Evolutionary conservation across 2,797 vertebrate genomes (phyloP).

Genomic region (Sebastes diploproa): DNA sequence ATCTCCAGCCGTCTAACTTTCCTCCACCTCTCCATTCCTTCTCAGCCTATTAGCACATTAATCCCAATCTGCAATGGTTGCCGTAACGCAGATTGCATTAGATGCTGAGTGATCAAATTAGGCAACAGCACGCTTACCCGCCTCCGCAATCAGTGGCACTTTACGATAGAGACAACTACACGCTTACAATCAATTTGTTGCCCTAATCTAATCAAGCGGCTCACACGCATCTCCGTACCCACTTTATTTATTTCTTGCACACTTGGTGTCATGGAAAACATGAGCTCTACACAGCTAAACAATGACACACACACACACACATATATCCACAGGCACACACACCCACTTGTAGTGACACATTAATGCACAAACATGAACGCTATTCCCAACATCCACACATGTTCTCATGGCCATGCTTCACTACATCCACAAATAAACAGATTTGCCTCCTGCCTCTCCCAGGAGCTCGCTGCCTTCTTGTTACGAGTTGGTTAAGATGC

Average conservation of each 20-base stretch:
- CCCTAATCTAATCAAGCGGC: conserved; percentile 72
- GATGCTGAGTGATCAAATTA: conserved; percentile 79
- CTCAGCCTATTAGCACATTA: conserved; percentile 66
- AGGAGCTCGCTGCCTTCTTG: conserved; percentile 29
- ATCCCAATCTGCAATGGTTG: conserved; percentile 66
- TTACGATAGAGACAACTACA: conserved; percentile 69
- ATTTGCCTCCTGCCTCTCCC: conserved; percentile 34
- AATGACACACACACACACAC: conserved; percentile 14
- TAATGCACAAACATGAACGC: conserved; percentile 20
- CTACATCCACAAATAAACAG: conserved; percentile 51
- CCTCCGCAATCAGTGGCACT: conserved; percentile 74
- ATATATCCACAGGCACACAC: conserved; percentile 6
- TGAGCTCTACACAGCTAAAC: conserved; percentile 42
- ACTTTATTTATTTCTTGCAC: conserved; percentile 46
- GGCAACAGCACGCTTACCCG: conserved; percentile 53
- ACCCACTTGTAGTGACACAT: conserved; percentile 1
- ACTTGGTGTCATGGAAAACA: conserved; percentile 62
- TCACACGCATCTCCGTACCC: conserved; percentile 35
- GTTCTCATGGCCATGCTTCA: conserved; percentile 41
- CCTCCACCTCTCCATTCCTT: conserved; percentile 39
- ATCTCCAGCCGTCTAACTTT: conserved; percentile 29
- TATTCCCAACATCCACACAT: conserved; percentile 19
- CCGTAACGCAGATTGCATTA: conserved; percentile 74
- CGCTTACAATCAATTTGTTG: conserved; percentile 79
- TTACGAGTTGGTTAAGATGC: conserved; percentile 36